Base-by-base conservation (phyloP, 1,140 invertebrate genomes). In the Oryzaephilus surinamensis region DNA sequence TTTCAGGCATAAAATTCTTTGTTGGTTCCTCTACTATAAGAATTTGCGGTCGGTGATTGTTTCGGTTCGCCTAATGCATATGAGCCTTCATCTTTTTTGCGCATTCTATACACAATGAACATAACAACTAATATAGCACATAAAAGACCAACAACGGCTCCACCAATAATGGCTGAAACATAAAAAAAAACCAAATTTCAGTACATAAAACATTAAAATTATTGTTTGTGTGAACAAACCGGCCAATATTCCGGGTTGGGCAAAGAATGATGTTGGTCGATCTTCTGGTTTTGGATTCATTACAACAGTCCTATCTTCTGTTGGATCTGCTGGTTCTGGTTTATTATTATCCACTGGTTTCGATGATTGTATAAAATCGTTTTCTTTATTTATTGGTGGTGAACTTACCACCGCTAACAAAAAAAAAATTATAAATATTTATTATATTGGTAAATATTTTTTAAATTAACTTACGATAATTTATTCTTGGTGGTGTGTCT, bases 51-150 rank as follows among this genome's bases (percentile, higher is more conserved):
- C 26, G 89, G 88, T 47, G 87, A 90, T 62, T 90, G 74, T 65
- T 93, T 93, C 11, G 91, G 91, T 68, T 99, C 95, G 58, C 98
- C 95, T 41, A 99, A 71, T 4, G 93, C 85, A 63, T 98, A 99
- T 44, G 91, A 96, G 10, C 96, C 96, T 66, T 99, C 96, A 64
- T 99, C 96, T 74, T 98, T 98, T 76, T 99, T 99, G 62, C 94
- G 79, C 92, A 99, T 97, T 59, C 96, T 81, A 67, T 98, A 98
- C 4, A 95, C 92, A 58, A 98, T 94, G 70, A 99, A 98, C 94
- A 99, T 98, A 29, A 98, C 91, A 43, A 98, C 84, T 30, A 99
- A 74, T 63, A 99, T 97, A 55, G 95, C 92, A 68, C 92, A 96
- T 13, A 99, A 73, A 21, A 99, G 67, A 26, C 94, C 92, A 10